Conservation (phyloP, 2,113 vertebrate species). For the Laterallus jamaicensis region DNA sequence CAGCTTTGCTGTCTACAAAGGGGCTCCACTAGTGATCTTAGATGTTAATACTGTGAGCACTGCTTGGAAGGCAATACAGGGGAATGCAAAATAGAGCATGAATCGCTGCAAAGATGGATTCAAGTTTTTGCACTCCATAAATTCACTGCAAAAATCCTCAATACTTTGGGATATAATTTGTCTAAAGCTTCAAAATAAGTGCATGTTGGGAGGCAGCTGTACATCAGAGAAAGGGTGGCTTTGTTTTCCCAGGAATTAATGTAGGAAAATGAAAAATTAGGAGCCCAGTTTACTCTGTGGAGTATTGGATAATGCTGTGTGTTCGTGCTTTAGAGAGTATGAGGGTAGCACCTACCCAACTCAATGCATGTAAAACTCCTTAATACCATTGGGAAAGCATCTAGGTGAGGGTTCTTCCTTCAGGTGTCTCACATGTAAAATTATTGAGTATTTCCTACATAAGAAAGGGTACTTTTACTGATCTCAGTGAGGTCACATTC, state of each 20-base stretch:
- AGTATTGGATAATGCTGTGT: background rate
- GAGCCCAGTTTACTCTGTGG: background rate
- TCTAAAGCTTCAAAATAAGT: background rate
- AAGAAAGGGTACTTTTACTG: background rate
- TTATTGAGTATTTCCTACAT: background rate
- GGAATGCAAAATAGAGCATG: background rate
- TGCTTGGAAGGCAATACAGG: background rate
- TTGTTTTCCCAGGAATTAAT: background rate
- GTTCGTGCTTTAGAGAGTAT: background rate
- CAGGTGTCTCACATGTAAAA: background rate
- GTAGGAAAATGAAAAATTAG: background rate
- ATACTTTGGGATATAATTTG: background rate
- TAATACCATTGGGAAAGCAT: background rate
- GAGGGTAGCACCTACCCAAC: background rate
- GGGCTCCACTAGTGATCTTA: background rate
- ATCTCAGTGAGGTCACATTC: background rate
- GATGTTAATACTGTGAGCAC: background rate
- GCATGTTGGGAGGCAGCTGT: background rate
- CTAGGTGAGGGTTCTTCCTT: background rate
- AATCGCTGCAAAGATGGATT: conserved; percentile 4
- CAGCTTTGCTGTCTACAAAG: conserved; percentile 35
- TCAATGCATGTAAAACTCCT: background rate
- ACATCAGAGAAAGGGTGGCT: background rate
- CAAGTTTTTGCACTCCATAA: conserved; percentile 29
- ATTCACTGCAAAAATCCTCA: conserved; percentile 20